Evolutionary conservation across 1,140 invertebrate genomes (phyloP).

Genomic region (Ericerus pela): DNA sequence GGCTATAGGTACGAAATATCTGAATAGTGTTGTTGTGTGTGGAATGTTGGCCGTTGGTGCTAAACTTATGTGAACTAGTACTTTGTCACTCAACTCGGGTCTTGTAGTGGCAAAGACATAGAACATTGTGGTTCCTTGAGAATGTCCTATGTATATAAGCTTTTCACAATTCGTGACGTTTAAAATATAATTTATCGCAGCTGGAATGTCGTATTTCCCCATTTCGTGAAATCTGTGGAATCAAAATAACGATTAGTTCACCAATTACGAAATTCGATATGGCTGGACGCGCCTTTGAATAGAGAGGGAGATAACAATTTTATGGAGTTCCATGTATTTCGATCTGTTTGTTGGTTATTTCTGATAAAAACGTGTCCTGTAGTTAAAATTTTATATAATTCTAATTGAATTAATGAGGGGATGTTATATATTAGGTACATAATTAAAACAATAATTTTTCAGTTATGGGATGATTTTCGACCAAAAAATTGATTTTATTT

Average conservation of each 20-base stretch:
- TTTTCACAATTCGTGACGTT: slow-evolving; percentile 33
- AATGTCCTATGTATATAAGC: slow-evolving; percentile 41
- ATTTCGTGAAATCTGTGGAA: slow-evolving; percentile 48
- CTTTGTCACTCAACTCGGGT: slow-evolving; percentile 38
- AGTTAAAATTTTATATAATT: no score
- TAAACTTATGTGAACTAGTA: slow-evolving; percentile 22
- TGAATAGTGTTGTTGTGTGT: slow-evolving; percentile 39
- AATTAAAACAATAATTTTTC: no score
- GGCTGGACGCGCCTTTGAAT: no score
- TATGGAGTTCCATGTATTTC: background rate
- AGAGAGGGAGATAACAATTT: no score
- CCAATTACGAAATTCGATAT: no score
- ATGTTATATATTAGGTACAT: no score
- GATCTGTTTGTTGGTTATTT: no score
- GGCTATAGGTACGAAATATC: slow-evolving; percentile 37
- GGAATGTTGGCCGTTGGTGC: slow-evolving; percentile 15
- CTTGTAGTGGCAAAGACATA: slow-evolving; percentile 35
- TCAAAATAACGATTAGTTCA: no score
- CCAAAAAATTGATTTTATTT: no score
- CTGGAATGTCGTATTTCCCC: slow-evolving; percentile 43
- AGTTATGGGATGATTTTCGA: no score
- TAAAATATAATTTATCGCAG: slow-evolving; percentile 42
- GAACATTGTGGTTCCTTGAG: slow-evolving; percentile 41
- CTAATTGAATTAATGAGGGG: no score
- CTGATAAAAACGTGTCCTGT: no score